These are phyloP conservation scores for Papio anubis DNA, from an alignment of 2,113 vertebrate genomes.

Conservation along the genomic window DNA sequence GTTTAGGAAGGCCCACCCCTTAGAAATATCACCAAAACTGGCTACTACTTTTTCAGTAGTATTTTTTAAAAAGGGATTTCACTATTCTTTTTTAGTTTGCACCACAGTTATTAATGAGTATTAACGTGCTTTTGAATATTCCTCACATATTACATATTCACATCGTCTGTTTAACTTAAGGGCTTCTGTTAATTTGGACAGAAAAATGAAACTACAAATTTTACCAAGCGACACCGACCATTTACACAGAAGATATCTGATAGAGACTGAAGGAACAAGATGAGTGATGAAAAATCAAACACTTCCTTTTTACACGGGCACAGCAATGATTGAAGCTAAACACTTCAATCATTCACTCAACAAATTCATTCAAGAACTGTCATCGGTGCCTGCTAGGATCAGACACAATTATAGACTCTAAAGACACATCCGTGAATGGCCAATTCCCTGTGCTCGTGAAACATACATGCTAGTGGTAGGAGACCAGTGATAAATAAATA, in stretches of 20 bases:
- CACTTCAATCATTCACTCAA: background rate
- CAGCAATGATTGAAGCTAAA: background rate
- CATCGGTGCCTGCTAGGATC: background rate
- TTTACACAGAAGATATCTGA: background rate
- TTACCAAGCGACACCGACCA: background rate
- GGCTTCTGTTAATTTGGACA: background rate
- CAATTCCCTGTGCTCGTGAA: background rate
- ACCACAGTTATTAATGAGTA: background rate
- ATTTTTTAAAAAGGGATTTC: background rate
- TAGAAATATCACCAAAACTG: background rate
- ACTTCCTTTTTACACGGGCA: background rate
- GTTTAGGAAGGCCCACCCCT: background rate
- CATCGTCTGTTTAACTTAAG: background rate
- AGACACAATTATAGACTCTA: background rate
- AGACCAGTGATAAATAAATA: background rate
- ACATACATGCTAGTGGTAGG: background rate
- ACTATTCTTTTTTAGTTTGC: background rate
- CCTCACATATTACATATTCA: background rate
- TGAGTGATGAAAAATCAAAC: background rate
- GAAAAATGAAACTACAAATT: background rate
- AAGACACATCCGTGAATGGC: background rate
- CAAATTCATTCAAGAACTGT: background rate
- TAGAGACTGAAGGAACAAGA: background rate
- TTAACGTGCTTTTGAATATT: background rate
- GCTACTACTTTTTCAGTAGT: background rate